These are phyloP conservation scores for Podarcis siculus DNA, from an alignment of 2,797 vertebrate species.

Conservation along the genomic window DNA sequence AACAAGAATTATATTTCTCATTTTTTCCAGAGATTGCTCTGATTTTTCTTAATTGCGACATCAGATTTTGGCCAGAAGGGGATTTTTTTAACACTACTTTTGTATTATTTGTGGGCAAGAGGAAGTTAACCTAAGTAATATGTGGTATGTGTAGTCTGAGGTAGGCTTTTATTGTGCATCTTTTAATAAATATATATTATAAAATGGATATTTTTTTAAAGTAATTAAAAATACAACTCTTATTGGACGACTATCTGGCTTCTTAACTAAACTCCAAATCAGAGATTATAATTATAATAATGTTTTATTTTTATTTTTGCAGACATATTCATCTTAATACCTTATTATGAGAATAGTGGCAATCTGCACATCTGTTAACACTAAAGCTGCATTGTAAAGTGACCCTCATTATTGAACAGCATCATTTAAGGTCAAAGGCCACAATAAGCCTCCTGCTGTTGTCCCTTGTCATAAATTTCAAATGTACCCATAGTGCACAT, in stretches of 20 bases:
- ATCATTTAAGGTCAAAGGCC: conserved; percentile 23
- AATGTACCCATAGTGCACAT: conserved; percentile 10
- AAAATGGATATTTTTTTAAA: conserved; percentile 18
- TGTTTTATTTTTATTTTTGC: background rate
- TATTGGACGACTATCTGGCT: conserved; percentile 46
- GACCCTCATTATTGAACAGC: conserved; percentile 25
- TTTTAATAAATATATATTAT: background rate
- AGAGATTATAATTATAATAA: conserved; percentile 34
- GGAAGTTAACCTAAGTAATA: conserved; percentile 7
- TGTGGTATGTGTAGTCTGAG: background rate
- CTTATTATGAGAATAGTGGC: conserved; percentile 25
- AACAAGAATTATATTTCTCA: conserved; percentile 18
- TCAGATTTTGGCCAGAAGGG: background rate
- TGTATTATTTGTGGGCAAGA: background rate
- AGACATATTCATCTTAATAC: conserved; percentile 2
- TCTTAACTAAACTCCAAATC: conserved; percentile 56
- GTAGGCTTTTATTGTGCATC: background rate
- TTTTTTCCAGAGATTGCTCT: background rate
- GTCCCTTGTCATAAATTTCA: conserved; percentile 30
- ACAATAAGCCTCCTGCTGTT: background rate
- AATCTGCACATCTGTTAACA: conserved; percentile 8
- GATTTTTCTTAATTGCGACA: conserved; percentile 6
- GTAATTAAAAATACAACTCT: conserved; percentile 54
- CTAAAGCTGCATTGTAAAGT: conserved; percentile 18
- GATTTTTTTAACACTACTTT: background rate